Base-by-base conservation (phyloP, 1,140 invertebrate genomes). In the Ylistrum balloti region DNA sequence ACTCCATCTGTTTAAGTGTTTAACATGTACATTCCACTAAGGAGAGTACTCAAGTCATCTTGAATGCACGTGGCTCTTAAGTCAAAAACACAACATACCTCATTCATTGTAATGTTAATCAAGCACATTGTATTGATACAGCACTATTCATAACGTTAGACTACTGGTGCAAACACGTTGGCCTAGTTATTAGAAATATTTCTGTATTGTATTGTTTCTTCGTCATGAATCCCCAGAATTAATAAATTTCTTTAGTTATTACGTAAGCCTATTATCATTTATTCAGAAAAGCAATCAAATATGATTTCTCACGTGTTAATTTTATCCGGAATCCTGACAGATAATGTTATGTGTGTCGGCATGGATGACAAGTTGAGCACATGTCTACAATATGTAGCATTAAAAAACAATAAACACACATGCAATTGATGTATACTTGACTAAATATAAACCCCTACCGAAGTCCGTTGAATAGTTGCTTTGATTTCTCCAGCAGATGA, bases 391-490 rank as follows among this genome's bases (percentile, higher is more conserved):
- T 74, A 74, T 74, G 56, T 5, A 74, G n/a, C 56, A 74, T 74
- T 28, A 22, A 74, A n/a, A 74, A 2, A 74, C 56, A 74, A 74
- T 74, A 74, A 74, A 74, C 17, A 74, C 56, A 28, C 56, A 74
- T 17, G 22, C 9, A 74, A 74, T 74, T 74, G 28, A n/a, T 74
- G 22, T 74, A 74, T 5, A n/a, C 0, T 74, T 28, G 56, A 74
- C 56, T 74, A n/a, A 88, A 48, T 88, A 88, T 35, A 28, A 34
- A 45, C 38, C 86, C 91, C 93, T 96, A 98, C 98, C 98, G 97
- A 93, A 99, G 97, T 92, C 99, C 98, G 97, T 99, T 99, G 96
- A 99, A 99, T 88, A 99, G 97, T 96, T 99, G 98, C 96, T 99
- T 99, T 45, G 99, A 99, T 97, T 99, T 99, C 96, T 99, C 99